Base-by-base conservation (phyloP, 2,113 vertebrate species). In the Marmota flaviventris region DNA sequence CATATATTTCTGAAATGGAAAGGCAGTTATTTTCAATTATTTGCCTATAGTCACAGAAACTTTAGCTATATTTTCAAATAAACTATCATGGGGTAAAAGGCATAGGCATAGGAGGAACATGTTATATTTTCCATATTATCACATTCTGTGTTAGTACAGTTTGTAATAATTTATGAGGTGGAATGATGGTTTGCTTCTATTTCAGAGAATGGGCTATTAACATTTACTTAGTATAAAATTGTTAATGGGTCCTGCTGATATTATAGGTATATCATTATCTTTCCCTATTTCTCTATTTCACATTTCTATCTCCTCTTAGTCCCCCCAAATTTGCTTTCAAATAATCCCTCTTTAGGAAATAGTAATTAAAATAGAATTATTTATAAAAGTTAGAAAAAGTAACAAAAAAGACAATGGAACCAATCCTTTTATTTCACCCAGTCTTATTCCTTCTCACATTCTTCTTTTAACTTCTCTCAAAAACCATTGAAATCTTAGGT, bases 291-390 rank as follows among this genome's bases (percentile, higher is more conserved):
- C 67, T 42, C 85, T 42, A 45, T 75, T 79, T 29, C 17, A 1
- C 12, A 24, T 14, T 24, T 58, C 14, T 0, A 25, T 13, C 51
- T 9, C 29, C 27, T 73, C 56, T 37, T 4, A 85, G 63, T 25
- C 1, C 27, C 10, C 8, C 5, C 13, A 77, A 76, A 70, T 79
- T 86, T 89, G n/a, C n/a, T 94, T 96, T 89, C 84, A 92, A 13
- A 72, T 75, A 39, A 65, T 56, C 17, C 17, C 77, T 48, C 48
- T 45, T 84, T 81, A 76, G 65, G 45, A 87, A 90, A 95, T 75
- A 73, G 13, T 73, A 81, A 53, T 94, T 91, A 76, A 91, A 90
- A 61, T 82, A 42, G 22, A 65, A 90, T 89, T 95, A 87, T 70
- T 85, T 82, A n/a, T 34, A 79, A 32, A 79, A 48, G 5, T 67